Evolutionary conservation across 2,888 invertebrate genomes (phyloP), one percentile per base, ranked within the genome.

Genomic region (Rhagonycha fulva): DNA sequence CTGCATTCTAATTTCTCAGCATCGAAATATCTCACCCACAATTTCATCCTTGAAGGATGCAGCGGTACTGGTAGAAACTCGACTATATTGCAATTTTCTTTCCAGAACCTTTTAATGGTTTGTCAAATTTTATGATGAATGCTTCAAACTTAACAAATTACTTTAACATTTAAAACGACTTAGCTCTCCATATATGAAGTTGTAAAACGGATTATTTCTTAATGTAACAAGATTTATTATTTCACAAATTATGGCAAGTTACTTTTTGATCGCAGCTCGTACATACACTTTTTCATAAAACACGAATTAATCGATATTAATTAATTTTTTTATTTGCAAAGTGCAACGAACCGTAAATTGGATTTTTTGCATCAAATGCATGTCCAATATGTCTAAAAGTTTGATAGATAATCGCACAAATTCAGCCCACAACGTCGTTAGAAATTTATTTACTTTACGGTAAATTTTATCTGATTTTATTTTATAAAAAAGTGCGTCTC

Each of bases 1-100:
- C 68, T 62, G 70, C 63, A 66, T 76, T 76, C 69, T 72, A 76
- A 76, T 76, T 72, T 67, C 32, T 61, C 60, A n/a, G 61, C 47
- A 47, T 47, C 47, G 47, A 47, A 70, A 61, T 70, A 70, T 70
- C 70, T 70, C 62, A 14, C n/a, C 14, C 26, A 23, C 30, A 62
- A 70, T 70, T 70, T 47, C 47, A 47, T 47, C 47, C 47, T 47
- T 47, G 47, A 47, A 47, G 47, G 47, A 47, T 47, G 47, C 47
- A 47, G n/a, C 12, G 47, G 47, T 47, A 47, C 47, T 47, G 47
- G 47, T n/a, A 47, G 47, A 47, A 47, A 47, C 47, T 74, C 62
- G 47, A 62, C 70, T 69, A 70, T 69, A 70, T 70, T 63, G 70
- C 63, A 73, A 12, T 23, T 23, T 70, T 70, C 61, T 28, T 7